These are phyloP conservation scores for Acronicta psi DNA, from an alignment of 2,888 invertebrate species.

Conservation along the genomic window DNA sequence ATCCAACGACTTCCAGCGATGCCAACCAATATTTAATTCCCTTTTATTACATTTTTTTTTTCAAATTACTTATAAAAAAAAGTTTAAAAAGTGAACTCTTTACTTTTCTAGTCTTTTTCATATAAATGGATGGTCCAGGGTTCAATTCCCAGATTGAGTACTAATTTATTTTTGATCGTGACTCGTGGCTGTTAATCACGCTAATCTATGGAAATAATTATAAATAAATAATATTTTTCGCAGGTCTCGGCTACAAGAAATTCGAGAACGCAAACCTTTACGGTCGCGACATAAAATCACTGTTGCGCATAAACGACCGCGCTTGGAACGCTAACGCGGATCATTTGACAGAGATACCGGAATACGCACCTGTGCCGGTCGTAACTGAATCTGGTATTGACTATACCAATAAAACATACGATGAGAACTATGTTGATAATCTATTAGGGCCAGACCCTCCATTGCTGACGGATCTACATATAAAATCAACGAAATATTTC, in stretches of 20 bases:
- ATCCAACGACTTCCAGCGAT: too few species aligned
- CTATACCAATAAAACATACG: slow-evolving; percentile 70
- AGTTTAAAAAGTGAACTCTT: too few species aligned
- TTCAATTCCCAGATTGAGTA: too few species aligned
- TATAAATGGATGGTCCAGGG: too few species aligned
- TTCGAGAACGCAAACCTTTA: slow-evolving; percentile 68
- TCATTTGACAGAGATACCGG: slow-evolving; percentile 63
- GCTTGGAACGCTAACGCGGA: slow-evolving; percentile 62
- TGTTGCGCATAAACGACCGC: slow-evolving; percentile 69
- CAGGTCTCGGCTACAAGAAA: slow-evolving; percentile 76
- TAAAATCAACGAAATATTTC: slow-evolving; percentile 64
- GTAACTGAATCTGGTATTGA: slow-evolving; percentile 73
- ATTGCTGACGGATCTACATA: slow-evolving; percentile 66
- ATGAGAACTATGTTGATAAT: slow-evolving; percentile 68
- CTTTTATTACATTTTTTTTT: too few species aligned
- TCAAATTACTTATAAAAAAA: too few species aligned
- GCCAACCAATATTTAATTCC: too few species aligned
- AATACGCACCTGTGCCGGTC: slow-evolving; percentile 68
- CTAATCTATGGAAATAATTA: background rate
- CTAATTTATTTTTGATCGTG: too few species aligned
- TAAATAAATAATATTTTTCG: background rate
- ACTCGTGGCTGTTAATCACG: too few species aligned
- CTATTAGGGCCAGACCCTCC: slow-evolving; percentile 78
- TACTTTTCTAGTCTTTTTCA: too few species aligned
- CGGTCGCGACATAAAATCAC: slow-evolving; percentile 72